phyloP scores from a whole-genome alignment of 1,140 invertebrate genomes.

The Octopus bimaculoides region DNA sequence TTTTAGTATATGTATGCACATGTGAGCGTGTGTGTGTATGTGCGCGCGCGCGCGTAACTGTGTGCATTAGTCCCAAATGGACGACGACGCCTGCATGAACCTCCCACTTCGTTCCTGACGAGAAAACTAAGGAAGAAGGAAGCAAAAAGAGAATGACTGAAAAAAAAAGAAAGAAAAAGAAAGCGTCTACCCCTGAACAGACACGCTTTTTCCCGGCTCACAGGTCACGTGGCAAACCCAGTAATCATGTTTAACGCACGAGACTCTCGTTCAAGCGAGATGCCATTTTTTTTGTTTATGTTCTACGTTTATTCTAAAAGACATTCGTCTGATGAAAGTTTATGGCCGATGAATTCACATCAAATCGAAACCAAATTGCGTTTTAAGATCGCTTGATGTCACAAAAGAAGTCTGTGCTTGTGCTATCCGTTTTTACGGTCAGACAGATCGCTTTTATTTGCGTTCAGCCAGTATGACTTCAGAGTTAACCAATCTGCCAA shows the following conservation, averaged over 20 bases:
- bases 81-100: too few relatives aligned
- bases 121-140: neutral
- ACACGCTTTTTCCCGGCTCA: neutral
- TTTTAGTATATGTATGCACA: too few relatives aligned
- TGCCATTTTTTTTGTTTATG: slow-evolving; percentile 3
- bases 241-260: neutral
- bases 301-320: neutral
- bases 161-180: neutral
- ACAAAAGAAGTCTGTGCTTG: neutral
- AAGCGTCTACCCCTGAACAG: neutral
- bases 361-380: slow-evolving; percentile 6
- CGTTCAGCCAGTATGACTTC: neutral
- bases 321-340: slow-evolving; percentile 1
- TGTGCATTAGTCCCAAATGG: too few relatives aligned
- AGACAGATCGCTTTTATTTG: neutral
- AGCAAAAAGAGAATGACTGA: neutral
- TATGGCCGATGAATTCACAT: slow-evolving; percentile 5
- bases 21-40: too few relatives aligned
- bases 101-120: too few relatives aligned
- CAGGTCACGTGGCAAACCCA: neutral
- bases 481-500: too few relatives aligned
- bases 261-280: neutral
- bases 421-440: neutral
- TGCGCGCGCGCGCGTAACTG: too few relatives aligned
- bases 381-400: slow-evolving; percentile 5